Evolutionary conservation across 2,888 invertebrate species (phyloP).

Genomic region (Drosophila limbata): DNA sequence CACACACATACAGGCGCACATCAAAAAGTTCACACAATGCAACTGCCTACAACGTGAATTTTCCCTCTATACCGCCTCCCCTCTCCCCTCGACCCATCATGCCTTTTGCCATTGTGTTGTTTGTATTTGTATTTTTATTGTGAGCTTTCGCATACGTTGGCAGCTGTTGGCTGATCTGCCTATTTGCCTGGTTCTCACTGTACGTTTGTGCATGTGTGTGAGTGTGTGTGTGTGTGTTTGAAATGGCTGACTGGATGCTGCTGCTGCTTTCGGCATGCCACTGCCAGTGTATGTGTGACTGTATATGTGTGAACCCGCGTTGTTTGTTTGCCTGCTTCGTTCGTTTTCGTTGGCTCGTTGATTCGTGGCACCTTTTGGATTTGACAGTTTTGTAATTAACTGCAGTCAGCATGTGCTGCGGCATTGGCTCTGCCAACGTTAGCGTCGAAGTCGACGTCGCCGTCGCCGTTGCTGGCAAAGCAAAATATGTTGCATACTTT

Average conservation of each 20-base stretch:
- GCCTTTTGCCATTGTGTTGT: constrained; percentile 60
- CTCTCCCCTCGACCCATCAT: not conserved
- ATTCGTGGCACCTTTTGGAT: constrained; percentile 83
- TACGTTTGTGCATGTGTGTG: constrained; percentile 6
- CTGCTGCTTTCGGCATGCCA: constrained; percentile 63
- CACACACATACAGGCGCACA: constrained; percentile 24
- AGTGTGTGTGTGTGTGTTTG: constrained; percentile 39
- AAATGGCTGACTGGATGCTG: constrained; percentile 60
- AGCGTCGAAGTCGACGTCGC: constrained; percentile 10
- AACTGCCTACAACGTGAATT: constrained; percentile 40
- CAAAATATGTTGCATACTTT: constrained; percentile 76
- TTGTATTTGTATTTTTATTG: constrained; percentile 68
- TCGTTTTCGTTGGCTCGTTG: constrained; percentile 64
- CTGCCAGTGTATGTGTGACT: constrained; percentile 19
- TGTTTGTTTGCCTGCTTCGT: constrained; percentile 58
- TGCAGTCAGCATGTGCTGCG: constrained; percentile 80
- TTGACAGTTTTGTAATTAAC: constrained; percentile 86
- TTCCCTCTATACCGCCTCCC: not conserved
- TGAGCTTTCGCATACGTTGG: constrained; percentile 59
- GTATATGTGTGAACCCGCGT: constrained; percentile 25
- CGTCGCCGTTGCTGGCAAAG: constrained; percentile 12
- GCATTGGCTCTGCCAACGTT: constrained; percentile 38
- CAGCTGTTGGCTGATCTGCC: constrained; percentile 79
- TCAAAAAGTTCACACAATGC: constrained; percentile 73
- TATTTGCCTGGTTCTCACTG: constrained; percentile 55